phyloP scores from a whole-genome alignment of 2,888 invertebrate species.

The Drosophila meridionalis region DNA sequence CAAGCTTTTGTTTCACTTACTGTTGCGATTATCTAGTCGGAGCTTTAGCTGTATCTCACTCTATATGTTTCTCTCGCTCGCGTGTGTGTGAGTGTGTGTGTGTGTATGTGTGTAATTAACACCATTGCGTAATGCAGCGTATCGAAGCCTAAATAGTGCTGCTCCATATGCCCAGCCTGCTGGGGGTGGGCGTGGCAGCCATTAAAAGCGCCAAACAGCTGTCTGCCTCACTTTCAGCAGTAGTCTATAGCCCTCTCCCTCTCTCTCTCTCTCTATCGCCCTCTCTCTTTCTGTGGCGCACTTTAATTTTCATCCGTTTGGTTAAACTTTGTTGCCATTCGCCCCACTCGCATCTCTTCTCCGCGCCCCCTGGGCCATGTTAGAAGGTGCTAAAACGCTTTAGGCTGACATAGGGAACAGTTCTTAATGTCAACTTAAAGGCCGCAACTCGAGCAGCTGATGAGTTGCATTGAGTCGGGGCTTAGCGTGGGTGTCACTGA shows the following conservation, averaged over 20 bases:
- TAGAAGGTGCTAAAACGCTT: slow-evolving; percentile 62
- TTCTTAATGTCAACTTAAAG: slow-evolving; percentile 51
- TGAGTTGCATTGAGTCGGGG: slow-evolving; percentile 10
- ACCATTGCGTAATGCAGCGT: slow-evolving; percentile 84
- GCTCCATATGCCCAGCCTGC: slow-evolving; percentile 72
- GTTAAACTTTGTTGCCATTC: slow-evolving; percentile 49
- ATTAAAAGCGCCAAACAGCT: slow-evolving; percentile 58
- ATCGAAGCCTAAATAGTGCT: slow-evolving; percentile 83
- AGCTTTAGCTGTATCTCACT: slow-evolving; percentile 33
- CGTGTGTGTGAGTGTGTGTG: slow-evolving; percentile 66
- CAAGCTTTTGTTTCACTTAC: slow-evolving; percentile 32
- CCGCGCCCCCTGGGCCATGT: slow-evolving; percentile 3
- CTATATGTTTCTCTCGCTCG: slow-evolving; percentile 12
- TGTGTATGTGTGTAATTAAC: slow-evolving; percentile 82
- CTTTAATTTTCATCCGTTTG: slow-evolving; percentile 37
- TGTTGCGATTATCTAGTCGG: slow-evolving; percentile 58
- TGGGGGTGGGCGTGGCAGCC: slow-evolving; percentile 59
- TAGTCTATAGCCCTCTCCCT: slow-evolving; percentile 4
- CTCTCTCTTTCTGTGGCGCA: background rate
- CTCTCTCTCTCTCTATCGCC: slow-evolving; percentile 7
- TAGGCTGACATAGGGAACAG: slow-evolving; percentile 60
- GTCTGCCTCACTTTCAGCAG: slow-evolving; percentile 25
- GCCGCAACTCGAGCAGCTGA: slow-evolving; percentile 32
- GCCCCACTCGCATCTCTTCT: slow-evolving; percentile 1
- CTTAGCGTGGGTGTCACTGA: slow-evolving; percentile 55